Conservation (phyloP, 2,888 invertebrate genomes). For the Hyposoter dolosus region DNA sequence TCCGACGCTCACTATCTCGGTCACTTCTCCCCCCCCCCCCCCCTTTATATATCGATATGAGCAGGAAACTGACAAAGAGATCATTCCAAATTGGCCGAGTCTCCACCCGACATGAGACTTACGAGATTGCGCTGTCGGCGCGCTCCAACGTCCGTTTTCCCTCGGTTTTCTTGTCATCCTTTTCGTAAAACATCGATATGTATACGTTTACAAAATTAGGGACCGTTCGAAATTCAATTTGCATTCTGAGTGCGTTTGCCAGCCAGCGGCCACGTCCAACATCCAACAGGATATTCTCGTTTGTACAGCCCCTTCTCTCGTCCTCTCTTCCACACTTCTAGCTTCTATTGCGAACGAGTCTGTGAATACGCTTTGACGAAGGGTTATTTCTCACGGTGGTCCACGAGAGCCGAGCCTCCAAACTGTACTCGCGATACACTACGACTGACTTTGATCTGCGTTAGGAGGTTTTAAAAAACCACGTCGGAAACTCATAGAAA, state of each 20-base stretch:
- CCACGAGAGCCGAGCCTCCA: constrained; percentile 22
- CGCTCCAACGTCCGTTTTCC: background rate
- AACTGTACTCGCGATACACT: constrained; percentile 5
- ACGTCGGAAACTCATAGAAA: background rate
- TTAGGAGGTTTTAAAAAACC: background rate
- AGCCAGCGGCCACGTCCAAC: constrained; percentile 33
- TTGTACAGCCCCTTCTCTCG: constrained; percentile 35
- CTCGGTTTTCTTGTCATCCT: constrained; percentile 14
- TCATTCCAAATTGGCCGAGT: background rate
- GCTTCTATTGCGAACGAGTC: constrained; percentile 35
- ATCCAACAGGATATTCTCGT: constrained; percentile 63
- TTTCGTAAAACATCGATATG: constrained; percentile 58
- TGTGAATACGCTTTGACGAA: constrained; percentile 43
- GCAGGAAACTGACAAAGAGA: background rate
- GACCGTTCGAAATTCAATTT: constrained; percentile 69
- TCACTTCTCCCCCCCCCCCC: background rate
- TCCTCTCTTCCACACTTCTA: constrained; percentile 12
- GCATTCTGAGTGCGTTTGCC: constrained; percentile 68
- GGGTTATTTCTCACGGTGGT: constrained; percentile 47
- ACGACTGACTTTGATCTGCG: background rate
- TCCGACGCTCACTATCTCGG: constrained; percentile 1
- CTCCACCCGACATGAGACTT: background rate
- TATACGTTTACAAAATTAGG: constrained; percentile 68
- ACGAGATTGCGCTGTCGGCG: background rate
- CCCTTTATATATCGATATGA: constrained; percentile 11